A percentile compares a stretch with the other conserved stretches of the same genome.
Evolutionary conservation across 2,113 vertebrate species (phyloP).

Genomic region (Astatoreochromis straeleni): DNA sequence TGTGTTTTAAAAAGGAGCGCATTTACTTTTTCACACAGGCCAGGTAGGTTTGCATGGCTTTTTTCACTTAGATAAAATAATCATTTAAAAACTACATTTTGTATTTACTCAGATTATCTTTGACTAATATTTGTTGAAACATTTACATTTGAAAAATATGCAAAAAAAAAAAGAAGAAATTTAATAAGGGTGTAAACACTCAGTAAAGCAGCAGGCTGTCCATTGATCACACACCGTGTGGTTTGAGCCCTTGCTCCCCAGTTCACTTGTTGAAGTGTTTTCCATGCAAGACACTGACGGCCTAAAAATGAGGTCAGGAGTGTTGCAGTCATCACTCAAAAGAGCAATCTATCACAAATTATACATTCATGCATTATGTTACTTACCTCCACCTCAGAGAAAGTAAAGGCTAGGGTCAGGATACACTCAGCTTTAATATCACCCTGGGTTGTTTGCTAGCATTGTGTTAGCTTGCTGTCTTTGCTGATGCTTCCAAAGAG

Average conservation of each 20-base stretch:
- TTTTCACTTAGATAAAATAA: background rate
- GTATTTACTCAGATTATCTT: background rate
- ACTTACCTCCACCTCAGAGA: background rate
- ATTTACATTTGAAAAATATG: background rate
- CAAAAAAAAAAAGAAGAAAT: background rate
- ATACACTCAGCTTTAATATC: background rate
- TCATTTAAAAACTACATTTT: background rate
- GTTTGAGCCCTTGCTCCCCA: background rate
- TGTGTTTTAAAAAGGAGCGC: background rate
- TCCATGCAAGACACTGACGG: background rate
- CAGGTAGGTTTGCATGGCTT: background rate
- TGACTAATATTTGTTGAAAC: background rate
- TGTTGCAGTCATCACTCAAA: background rate
- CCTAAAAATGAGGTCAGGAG: background rate
- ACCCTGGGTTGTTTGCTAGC: background rate
- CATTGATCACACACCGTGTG: background rate
- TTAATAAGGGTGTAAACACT: background rate
- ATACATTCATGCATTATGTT: background rate
- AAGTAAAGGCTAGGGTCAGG: background rate
- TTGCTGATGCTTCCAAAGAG: background rate
- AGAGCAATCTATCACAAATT: background rate
- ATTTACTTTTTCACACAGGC: background rate
- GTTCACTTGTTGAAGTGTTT: background rate
- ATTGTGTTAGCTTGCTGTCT: background rate
- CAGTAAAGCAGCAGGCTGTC: background rate